phyloP scores from a whole-genome alignment of 2,113 vertebrate species.

The Spea bombifrons region DNA sequence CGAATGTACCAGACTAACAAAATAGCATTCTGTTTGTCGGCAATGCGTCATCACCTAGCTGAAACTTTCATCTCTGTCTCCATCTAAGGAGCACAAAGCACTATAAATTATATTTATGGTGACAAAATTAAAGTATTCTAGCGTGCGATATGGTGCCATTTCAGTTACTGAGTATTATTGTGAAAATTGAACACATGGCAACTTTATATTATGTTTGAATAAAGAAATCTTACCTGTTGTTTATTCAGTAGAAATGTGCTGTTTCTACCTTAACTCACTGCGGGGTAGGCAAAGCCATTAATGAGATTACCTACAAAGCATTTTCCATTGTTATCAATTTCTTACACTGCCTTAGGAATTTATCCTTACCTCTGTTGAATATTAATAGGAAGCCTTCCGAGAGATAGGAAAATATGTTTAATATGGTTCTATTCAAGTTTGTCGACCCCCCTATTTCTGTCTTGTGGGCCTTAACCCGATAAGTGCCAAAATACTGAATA shows the following conservation, averaged over 20 bases:
- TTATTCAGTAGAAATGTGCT: conserved; percentile 7
- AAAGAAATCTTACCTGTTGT: conserved; percentile 18
- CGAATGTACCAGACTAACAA: too few species aligned
- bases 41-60: too few species aligned
- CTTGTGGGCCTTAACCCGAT: neutral
- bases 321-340: conserved; percentile 30
- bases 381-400: conserved; percentile 13
- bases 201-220: conserved; percentile 20
- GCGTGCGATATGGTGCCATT: neutral
- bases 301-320: conserved; percentile 34
- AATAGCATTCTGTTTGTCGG: too few species aligned
- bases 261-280: conserved; percentile 4
- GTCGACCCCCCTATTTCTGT: neutral
- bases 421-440: conserved; percentile 17
- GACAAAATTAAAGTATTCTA: conserved; percentile 25
- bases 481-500: too few species aligned
- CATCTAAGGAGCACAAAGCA: conserved; percentile 23
- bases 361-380: conserved; percentile 10
- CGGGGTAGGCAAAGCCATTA: conserved; percentile 22
- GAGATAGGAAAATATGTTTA: too few species aligned
- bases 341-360: conserved; percentile 25
- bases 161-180: conserved; percentile 12
- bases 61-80: too few species aligned
- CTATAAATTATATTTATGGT: conserved; percentile 27
- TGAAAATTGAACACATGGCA: conserved; percentile 21